Evolutionary conservation across 2,113 vertebrate species (phyloP).

Genomic region (Poeciliopsis turrubarensis): DNA sequence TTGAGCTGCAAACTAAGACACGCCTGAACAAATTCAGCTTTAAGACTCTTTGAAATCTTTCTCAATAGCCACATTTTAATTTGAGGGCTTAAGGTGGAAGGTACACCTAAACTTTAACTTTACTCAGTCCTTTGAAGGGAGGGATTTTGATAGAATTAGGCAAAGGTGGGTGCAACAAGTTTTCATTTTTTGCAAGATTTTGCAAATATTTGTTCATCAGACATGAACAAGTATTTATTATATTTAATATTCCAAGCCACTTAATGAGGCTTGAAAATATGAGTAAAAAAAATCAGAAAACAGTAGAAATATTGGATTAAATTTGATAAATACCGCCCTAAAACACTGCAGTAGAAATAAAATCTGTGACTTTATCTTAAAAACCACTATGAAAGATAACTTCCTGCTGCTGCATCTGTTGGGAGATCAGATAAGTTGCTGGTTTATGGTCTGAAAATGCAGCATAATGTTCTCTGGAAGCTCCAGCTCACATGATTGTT

Average conservation of each 20-base stretch:
- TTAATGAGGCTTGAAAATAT: neutral
- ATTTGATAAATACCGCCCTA: neutral
- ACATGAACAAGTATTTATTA: too few relatives aligned
- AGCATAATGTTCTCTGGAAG: neutral
- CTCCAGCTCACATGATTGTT: neutral
- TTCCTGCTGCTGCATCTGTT: neutral
- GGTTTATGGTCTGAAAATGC: conserved; percentile 26
- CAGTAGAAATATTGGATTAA: neutral
- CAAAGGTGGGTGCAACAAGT: too few relatives aligned
- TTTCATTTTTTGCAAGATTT: neutral
- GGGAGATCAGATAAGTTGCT: neutral
- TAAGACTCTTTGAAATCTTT: neutral
- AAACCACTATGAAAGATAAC: neutral
- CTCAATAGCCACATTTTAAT: neutral
- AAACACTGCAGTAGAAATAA: neutral
- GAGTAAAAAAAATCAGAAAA: neutral
- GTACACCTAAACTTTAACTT: too few relatives aligned
- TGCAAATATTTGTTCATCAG: neutral
- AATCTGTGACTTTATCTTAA: neutral
- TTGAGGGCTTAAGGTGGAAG: too few relatives aligned
- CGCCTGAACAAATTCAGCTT: neutral
- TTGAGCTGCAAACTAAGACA: neutral
- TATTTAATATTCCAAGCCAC: too few relatives aligned
- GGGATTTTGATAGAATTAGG: too few relatives aligned
- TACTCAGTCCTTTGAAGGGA: too few relatives aligned